These are phyloP conservation scores for Ptyas mucosa DNA, from an alignment of 2,113 vertebrate genomes.

Conservation along the genomic window DNA sequence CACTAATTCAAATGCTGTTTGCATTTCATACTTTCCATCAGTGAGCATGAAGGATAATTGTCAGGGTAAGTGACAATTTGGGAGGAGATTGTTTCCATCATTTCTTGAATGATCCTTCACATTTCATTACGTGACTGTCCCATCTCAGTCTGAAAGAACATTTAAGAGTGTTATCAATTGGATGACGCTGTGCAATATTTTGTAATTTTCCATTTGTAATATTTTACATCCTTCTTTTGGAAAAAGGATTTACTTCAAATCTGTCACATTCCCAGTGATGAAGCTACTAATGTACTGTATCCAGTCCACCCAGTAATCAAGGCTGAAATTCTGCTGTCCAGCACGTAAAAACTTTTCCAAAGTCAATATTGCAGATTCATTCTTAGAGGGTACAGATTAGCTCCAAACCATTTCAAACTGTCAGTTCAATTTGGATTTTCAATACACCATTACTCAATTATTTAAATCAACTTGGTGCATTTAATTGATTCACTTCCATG, in stretches of 20 bases:
- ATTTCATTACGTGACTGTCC: neutral
- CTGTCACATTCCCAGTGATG: neutral
- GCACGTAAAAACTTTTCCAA: slow-evolving; percentile 26
- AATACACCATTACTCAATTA: neutral
- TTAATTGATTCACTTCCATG: neutral
- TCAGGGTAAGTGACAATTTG: neutral
- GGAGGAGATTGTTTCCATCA: neutral
- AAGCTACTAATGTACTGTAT: neutral
- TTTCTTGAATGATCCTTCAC: neutral
- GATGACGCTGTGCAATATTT: neutral
- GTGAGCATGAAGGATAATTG: neutral
- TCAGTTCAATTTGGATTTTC: neutral
- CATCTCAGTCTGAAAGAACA: neutral
- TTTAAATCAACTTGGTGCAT: neutral
- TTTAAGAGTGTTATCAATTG: neutral
- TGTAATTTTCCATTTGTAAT: neutral
- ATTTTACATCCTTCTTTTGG: neutral
- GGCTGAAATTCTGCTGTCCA: neutral
- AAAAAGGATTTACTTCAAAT: neutral
- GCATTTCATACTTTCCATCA: neutral
- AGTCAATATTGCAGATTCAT: neutral
- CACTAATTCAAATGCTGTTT: neutral
- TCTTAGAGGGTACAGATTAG: neutral
- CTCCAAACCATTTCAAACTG: neutral
- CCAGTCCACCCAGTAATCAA: neutral